Evolutionary conservation across 2,888 invertebrate genomes (phyloP), one percentile per base, ranked within the genome.

Genomic region (Pterobdella sp.): DNA sequence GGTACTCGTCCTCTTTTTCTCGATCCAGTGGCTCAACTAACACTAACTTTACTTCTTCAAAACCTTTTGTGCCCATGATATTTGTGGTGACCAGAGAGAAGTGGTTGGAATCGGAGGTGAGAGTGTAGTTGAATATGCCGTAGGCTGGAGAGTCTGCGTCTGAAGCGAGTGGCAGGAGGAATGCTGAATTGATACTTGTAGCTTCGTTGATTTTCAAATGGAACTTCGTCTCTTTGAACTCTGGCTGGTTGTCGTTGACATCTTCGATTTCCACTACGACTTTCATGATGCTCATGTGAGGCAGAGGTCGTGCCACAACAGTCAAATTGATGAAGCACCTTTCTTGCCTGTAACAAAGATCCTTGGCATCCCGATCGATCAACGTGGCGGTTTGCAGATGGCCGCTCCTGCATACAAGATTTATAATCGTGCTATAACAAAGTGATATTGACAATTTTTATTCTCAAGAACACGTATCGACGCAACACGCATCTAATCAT

Each of bases 21-120:
- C 76, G 73, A 34, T 76, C 76, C n/a, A 76, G 72, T 63, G 72
- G 60, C 63, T 69, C 75, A 49, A 69, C 72, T 35, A 75, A 35
- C 42, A 71, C 65, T 22, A 76, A 72, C 22, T 65, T 74, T 1
- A 76, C 69, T 37, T 75, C 74, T 37, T 68, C 73, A 42, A 67
- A 60, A 4, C 75, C 74, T 52, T 74, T n/a, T n/a, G n/a, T n/a
- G n/a, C n/a, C 74, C 7, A 73, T 31, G 31, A 68, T 68, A 42
- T 34, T 32, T 14, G 18, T 29, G n/a, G 67, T 36, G 34, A 64
- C 35, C 22, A 74, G 34, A 1, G 36, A 63, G 52, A 74, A 74
- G 26, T n/a, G 31, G 29, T 72, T 56, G 10, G 60, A 34, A 22
- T 22, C 49, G 0, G 68, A 22, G 14, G 36, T 36, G 60, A 74